Base-by-base conservation (phyloP, 1,140 invertebrate genomes). In the Riptortus pedestris region DNA sequence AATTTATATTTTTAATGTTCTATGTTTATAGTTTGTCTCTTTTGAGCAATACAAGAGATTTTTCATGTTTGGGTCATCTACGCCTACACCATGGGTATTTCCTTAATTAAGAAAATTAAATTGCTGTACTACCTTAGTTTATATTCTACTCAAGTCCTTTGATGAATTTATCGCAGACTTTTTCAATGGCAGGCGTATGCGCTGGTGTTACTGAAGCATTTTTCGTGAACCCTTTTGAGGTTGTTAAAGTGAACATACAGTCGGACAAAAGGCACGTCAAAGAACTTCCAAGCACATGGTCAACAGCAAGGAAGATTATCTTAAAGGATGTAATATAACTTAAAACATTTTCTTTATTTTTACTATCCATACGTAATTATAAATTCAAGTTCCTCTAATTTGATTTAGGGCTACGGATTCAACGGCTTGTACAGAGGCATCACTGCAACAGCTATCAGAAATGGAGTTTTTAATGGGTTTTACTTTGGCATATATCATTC, bases 401-500 rank as follows among this genome's bases (percentile, higher is more conserved):
- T 38, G 22, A 26, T 24, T 5, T 14, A 55, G 51, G 51, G 51
- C 14, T 55, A 24, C 26, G 90, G 91, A 0, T 78, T 82, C 0
- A 77, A 79, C 67, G 92, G 92, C 1, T 73, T 96, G 0, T 90
- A 91, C 72, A 92, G 91, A 76, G 93, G 92, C n/a, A 72, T 96
- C 0, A 86, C 88, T 0, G 86, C 91, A 0, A 96, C 93, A 2
- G 81, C 94, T 70, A 82, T 84, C 9, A 81, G 92, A 71, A 92
- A 95, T 77, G 90, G 86, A 0, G 77, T 91, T 2, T 96, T 93
- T 72, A 96, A 96, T 75, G 88, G 89, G 81, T 81, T 94, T 57
- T 96, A 96, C 74, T 96, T 96, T 72, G 90, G 93, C 28, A 91
- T 94, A 73, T 96, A 96, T 76, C 90, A 95, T 78, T 91, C 89